Conservation (phyloP, 2,888 invertebrate genomes). For the Lasioglossum zephyrum region DNA sequence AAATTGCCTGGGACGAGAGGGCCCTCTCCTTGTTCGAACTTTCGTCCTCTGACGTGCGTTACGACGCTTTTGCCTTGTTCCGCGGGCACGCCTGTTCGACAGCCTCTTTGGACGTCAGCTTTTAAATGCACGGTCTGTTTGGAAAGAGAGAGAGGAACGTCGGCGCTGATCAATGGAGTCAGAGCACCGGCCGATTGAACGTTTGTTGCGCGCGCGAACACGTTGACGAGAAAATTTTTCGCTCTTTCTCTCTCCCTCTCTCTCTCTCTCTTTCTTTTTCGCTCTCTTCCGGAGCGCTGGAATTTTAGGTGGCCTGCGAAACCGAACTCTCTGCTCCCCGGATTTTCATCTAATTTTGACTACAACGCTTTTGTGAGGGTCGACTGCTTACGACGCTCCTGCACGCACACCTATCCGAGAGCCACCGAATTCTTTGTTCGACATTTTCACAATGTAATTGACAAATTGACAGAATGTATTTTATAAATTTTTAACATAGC, state of each 20-base stretch:
- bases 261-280: background rate
- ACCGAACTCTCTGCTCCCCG: background rate
- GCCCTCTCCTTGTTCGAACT: constrained; percentile 49
- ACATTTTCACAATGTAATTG: too few relatives aligned
- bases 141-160: too few relatives aligned
- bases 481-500: too few relatives aligned
- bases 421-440: background rate
- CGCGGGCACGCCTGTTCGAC: background rate
- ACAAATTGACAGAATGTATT: too few relatives aligned
- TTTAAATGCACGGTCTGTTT: constrained; percentile 14
- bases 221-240: background rate
- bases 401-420: background rate
- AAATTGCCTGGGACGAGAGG: constrained; percentile 74
- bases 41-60: constrained; percentile 43
- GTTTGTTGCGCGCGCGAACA: constrained; percentile 1
- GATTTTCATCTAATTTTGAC: constrained; percentile 4
- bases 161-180: background rate
- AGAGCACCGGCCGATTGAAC: background rate
- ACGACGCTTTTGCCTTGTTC: constrained; percentile 17
- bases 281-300: background rate
- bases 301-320: background rate
- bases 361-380: background rate
- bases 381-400: background rate
- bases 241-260: background rate
- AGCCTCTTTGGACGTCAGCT: constrained; percentile 12